Conservation (phyloP, 2,113 vertebrate species). For the Leptodactylus fuscus region DNA sequence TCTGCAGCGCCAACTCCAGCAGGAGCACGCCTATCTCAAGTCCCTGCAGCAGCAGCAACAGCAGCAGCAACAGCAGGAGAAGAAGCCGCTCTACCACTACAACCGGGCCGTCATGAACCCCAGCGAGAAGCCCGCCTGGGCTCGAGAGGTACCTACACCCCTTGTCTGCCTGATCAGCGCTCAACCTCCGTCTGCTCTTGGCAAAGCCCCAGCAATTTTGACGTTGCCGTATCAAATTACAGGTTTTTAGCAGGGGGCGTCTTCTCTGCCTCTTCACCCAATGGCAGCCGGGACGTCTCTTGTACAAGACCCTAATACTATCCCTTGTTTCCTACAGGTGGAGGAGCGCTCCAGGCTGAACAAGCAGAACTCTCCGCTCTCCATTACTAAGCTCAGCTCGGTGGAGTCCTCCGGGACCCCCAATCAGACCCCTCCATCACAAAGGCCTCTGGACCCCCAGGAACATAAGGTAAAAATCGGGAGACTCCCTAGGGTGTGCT, state of each 20-base stretch:
- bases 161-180: background rate
- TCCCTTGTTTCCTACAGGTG: slow-evolving; percentile 71
- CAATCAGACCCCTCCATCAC: slow-evolving; percentile 90
- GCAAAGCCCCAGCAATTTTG: background rate
- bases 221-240: too few species aligned
- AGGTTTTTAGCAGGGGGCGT: too few species aligned
- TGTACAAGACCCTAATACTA: background rate
- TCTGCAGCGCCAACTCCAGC: slow-evolving; percentile 90
- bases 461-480: slow-evolving; percentile 85
- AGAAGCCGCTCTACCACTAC: slow-evolving; percentile 87
- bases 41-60: slow-evolving; percentile 83
- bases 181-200: background rate
- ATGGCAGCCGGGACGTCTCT: too few species aligned
- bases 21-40: slow-evolving; percentile 91
- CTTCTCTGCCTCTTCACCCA: too few species aligned
- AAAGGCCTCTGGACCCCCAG: slow-evolving; percentile 89
- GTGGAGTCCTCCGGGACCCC: slow-evolving; percentile 76
- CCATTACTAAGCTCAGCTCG: slow-evolving; percentile 81
- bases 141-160: slow-evolving; percentile 79
- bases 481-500: too few species aligned
- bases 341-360: slow-evolving; percentile 90
- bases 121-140: slow-evolving; percentile 89
- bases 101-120: slow-evolving; percentile 81
- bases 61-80: slow-evolving; percentile 74
- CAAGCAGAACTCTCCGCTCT: slow-evolving; percentile 82